Evolutionary conservation across 2,888 invertebrate species (phyloP).

Genomic region (Cheilosia soror): DNA sequence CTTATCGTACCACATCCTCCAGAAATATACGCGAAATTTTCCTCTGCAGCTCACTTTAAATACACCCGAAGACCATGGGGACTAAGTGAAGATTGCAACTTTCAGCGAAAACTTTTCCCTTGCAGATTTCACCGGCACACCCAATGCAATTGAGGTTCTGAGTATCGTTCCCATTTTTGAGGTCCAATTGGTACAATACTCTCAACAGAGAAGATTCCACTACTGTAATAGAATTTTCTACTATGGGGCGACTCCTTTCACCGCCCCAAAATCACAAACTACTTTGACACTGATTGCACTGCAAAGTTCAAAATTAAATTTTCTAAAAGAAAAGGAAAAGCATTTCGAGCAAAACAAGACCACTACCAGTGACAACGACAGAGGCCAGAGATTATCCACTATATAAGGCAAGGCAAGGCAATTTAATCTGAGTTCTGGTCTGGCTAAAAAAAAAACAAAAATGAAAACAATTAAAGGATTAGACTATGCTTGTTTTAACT

Average conservation of each 20-base stretch:
- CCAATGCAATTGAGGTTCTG: constrained; percentile 20
- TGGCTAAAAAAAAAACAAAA: constrained; percentile 41
- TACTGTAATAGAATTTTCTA: constrained; percentile 43
- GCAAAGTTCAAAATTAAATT: constrained; percentile 68
- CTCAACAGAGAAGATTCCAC: constrained; percentile 22
- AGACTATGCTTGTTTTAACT: constrained; percentile 56
- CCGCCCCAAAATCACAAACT: constrained; percentile 59
- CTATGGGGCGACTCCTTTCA: constrained; percentile 18
- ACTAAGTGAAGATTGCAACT: constrained; percentile 9
- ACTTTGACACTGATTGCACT: constrained; percentile 67
- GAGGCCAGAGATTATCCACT: constrained; percentile 51
- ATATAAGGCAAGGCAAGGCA: constrained; percentile 51
- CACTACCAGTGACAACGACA: constrained; percentile 10
- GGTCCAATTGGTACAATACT: constrained; percentile 43
- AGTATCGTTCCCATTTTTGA: constrained; percentile 17
- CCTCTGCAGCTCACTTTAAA: constrained; percentile 1
- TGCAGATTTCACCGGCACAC: constrained; percentile 16
- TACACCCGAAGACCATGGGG: background rate
- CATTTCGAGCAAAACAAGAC: background rate
- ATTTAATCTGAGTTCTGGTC: constrained; percentile 57
- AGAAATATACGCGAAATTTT: constrained; percentile 36
- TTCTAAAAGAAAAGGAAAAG: constrained; percentile 1
- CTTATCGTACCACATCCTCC: constrained; percentile 36
- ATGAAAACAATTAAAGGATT: constrained; percentile 65
- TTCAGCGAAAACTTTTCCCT: constrained; percentile 36